phyloP scores from a whole-genome alignment of 2,113 vertebrate species.

The Heterochromis multidens region DNA sequence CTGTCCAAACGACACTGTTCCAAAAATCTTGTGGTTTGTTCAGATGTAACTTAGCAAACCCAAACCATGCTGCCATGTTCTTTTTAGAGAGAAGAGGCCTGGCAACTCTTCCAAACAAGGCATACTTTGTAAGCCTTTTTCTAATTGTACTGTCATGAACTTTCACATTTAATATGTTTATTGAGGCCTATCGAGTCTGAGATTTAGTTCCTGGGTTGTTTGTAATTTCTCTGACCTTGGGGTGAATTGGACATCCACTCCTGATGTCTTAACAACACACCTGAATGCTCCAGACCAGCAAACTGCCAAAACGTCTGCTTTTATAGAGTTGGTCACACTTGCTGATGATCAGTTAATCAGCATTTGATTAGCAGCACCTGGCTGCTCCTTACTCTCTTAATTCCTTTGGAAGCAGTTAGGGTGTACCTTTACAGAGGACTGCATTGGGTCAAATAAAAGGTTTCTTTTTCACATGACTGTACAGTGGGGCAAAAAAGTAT shows the following conservation, averaged over 20 bases:
- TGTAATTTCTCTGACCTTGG: not conserved
- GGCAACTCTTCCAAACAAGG: not conserved
- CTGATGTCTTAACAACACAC: not conserved
- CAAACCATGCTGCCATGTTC: not conserved
- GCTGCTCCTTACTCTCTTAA: not conserved
- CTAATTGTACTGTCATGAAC: not conserved
- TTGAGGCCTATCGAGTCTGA: too few species aligned
- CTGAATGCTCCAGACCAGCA: not conserved
- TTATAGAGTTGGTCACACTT: not conserved
- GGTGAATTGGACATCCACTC: not conserved
- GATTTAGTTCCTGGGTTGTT: not conserved
- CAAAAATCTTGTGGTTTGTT: not conserved
- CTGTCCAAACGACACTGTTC: not conserved
- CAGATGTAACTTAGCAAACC: not conserved
- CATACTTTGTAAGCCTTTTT: too few species aligned
- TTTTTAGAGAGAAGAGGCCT: not conserved
- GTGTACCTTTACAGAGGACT: too few species aligned
- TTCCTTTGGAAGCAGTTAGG: not conserved
- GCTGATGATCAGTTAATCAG: not conserved
- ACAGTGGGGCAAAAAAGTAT: too few species aligned
- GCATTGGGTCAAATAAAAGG: not conserved
- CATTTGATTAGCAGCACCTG: rapidly evolving
- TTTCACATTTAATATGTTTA: not conserved
- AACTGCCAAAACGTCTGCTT: not conserved
- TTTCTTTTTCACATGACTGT: too few species aligned